phyloP scores from a whole-genome alignment of 1,140 invertebrate genomes.

The Nasonia vitripennis region DNA sequence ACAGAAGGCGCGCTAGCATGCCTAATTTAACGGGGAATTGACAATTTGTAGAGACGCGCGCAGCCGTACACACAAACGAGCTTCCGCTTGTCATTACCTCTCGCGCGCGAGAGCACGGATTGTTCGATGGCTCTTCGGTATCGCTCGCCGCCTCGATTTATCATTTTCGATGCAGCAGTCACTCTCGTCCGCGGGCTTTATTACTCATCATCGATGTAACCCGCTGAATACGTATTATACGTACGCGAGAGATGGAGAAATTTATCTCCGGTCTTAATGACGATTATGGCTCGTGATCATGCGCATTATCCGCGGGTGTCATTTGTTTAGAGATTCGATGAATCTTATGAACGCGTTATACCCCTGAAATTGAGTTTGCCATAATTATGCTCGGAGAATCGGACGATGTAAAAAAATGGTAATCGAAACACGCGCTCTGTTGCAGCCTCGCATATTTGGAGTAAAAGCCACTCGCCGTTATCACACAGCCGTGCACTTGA shows the following conservation, averaged over 20 bases:
- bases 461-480: not conserved
- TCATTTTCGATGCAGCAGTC: conserved; percentile 11
- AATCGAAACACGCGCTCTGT: no score
- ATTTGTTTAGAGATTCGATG: no score
- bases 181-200: not conserved
- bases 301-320: no score
- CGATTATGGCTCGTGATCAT: not conserved
- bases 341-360: no score
- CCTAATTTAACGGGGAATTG: conserved; percentile 43
- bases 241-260: not conserved
- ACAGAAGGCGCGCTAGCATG: not conserved
- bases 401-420: no score
- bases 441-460: not conserved
- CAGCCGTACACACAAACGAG: not conserved
- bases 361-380: no score
- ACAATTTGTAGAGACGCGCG: conserved; percentile 30
- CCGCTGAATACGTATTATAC: not conserved
- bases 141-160: conserved; percentile 29
- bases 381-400: no score
- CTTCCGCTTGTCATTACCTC: conserved; percentile 39
- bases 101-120: not conserved
- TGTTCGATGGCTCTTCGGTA: conserved; percentile 38
- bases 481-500: not conserved
- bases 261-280: conserved; percentile 12
- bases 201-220: conserved; percentile 24